A percentile compares a stretch with the other conserved stretches of the same genome.
Evolutionary conservation across 2,113 vertebrate species (phyloP).

Genomic region (Dipodomys spectabilis): DNA sequence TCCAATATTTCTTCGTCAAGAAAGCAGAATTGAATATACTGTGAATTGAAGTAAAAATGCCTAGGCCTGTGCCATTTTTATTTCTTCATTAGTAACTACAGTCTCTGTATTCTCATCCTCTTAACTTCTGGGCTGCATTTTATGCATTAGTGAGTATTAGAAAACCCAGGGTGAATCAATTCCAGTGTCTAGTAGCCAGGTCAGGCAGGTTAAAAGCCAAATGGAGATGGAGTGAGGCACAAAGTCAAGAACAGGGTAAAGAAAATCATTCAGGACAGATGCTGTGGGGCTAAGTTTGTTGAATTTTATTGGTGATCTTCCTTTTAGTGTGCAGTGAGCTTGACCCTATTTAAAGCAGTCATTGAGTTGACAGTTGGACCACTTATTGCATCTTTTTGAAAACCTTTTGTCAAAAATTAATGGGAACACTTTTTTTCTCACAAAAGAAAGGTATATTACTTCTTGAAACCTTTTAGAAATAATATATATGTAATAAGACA

Average conservation of each 20-base stretch:
- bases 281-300: background rate
- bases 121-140: background rate
- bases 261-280: background rate
- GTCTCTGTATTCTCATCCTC: background rate
- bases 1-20: background rate
- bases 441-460: background rate
- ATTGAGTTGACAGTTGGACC: background rate
- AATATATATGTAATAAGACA: background rate
- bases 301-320: background rate
- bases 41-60: background rate
- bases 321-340: background rate
- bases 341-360: background rate
- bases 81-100: background rate
- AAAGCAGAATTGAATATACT: background rate
- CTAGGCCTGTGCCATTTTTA: background rate
- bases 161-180: background rate
- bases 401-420: background rate
- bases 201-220: constrained; percentile 11
- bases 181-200: background rate
- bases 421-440: constrained; percentile 20
- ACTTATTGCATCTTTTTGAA: background rate
- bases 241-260: background rate
- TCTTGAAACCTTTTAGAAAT: constrained; percentile 12
- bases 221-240: background rate
- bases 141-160: background rate